Base-by-base conservation (phyloP, 2,888 invertebrate genomes). In the Pterobdella sp. region DNA sequence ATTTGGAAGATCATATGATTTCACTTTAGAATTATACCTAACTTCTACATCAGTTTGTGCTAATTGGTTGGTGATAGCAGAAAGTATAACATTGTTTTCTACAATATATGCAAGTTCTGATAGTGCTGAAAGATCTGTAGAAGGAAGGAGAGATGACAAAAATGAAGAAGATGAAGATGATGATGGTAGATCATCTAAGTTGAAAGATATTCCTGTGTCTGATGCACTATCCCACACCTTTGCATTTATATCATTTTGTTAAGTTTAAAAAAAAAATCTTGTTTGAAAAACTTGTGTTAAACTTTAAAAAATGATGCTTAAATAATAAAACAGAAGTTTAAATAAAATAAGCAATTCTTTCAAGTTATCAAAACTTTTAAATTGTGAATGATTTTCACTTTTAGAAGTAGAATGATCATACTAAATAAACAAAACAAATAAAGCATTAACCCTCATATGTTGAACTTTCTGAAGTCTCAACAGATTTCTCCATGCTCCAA, bases 181-280 rank as follows among this genome's bases (percentile, higher is more conserved):
- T 14, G 42, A 42, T 14, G 7, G 42, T 42, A 14, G 42, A 42
- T 89, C 87, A 22, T 90, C 89, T 75, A 90, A 86, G 79, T 90
- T 90, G 82, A 96, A 95, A 75, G 90, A 88, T 76, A 96, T 93
- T 79, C 90, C 86, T 0, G 94, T 91, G 83, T 93, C 91, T 0
- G 95, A 94, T 81, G 90, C 88, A 1, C 91, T 90, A 84, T 96
- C 96, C 93, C 94, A 95, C 31, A 96, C 90, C 93, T 93, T 18
- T 42, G 22, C 37, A 60, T 31, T 56, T 35, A 31, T 70, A 1
- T 52, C 49, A 18, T 14, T 67, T 34, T 67, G 35, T 36, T 1
- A 32, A 29, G 0, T 32, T 36, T 18, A 56, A 56, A 31, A 29
- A n/a, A 2, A n/a, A 56, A 32, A 70, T 56, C n/a, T n/a, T n/a